phyloP scores from a whole-genome alignment of 2,113 vertebrate species.

The Myiagra hebetior region DNA sequence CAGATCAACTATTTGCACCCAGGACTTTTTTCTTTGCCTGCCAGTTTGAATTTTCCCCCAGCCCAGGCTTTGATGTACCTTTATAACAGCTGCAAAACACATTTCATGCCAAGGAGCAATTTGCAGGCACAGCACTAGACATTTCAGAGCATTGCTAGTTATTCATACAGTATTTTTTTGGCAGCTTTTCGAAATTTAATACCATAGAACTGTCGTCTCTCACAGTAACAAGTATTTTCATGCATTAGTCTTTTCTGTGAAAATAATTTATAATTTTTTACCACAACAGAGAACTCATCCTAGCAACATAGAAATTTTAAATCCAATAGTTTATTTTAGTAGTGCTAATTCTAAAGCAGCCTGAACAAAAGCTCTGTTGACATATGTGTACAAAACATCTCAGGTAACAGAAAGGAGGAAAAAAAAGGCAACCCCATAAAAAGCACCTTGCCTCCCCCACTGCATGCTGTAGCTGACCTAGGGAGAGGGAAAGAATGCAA shows the following conservation, averaged over 20 bases:
- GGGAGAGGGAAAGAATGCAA: neutral
- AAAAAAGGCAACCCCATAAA: neutral
- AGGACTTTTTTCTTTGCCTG: conserved; percentile 37
- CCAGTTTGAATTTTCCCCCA: conserved; percentile 35
- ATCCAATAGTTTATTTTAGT: neutral
- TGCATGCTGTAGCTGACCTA: conserved; percentile 11
- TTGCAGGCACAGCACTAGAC: conserved; percentile 56
- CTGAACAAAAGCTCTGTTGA: neutral
- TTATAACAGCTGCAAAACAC: conserved; percentile 56
- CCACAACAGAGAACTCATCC: conserved; percentile 26
- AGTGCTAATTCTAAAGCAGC: neutral
- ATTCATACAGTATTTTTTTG: conserved; percentile 51
- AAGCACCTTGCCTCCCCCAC: neutral
- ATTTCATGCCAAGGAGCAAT: conserved; percentile 62
- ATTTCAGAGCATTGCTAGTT: conserved; percentile 50
- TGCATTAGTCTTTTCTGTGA: conserved; percentile 44
- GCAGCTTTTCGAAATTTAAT: conserved; percentile 43
- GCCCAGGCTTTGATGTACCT: conserved; percentile 56
- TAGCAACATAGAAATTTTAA: neutral
- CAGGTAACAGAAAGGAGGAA: neutral
- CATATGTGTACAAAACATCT: neutral
- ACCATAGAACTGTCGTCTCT: conserved; percentile 28
- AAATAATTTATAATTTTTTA: conserved; percentile 41
- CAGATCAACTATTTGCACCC: conserved; percentile 41
- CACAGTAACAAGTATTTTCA: conserved; percentile 53